Evolutionary conservation across 1,140 invertebrate genomes (phyloP), one percentile per base, ranked within the genome.

Genomic region (Leptinotarsa defecta): DNA sequence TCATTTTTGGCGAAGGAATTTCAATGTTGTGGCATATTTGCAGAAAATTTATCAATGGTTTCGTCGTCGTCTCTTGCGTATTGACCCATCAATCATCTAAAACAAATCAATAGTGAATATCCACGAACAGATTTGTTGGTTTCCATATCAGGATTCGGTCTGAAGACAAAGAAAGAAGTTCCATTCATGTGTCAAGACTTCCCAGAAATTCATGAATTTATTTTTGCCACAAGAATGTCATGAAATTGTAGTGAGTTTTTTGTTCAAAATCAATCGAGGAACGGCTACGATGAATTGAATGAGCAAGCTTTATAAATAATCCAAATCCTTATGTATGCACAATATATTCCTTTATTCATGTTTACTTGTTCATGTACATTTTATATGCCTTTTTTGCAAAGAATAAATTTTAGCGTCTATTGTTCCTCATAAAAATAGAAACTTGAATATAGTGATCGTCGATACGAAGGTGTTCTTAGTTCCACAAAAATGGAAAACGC

Each of bases 291-390:
- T 57, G 15, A 57, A 19, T 57, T 3, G 52, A 57, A 15, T 57
- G 3, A 57, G 1, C n/a, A 19, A 3, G n/a, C 52, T 17, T 57
- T 57, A 57, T 8, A 57, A 17, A 57, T 57, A 57, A 57, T 57
- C 52, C 4, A 19, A 57, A 57, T 17, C 52, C 52, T 57, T 57
- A 57, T 57, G 13, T 57, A 57, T 57, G 52, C 52, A 57, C 52
- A 57, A 57, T 19, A 57, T 57, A 57, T 57, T 57, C 52, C 17
- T 57, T 57, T 57, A 57, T 57, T 57, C 52, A 19, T 57, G 52
- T 57, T 57, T 57, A 19, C 15, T 57, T 3, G n/a, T 57, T 57
- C 52, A 57, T 57, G 52, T 57, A 57, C n/a, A 57, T 57, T 57
- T 13, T 57, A 57, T 57, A 57, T 57, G 0, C 52, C 3, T 57